These are phyloP conservation scores for Menidia beryllina DNA, from an alignment of 2,113 vertebrate genomes.

Conservation along the genomic window DNA sequence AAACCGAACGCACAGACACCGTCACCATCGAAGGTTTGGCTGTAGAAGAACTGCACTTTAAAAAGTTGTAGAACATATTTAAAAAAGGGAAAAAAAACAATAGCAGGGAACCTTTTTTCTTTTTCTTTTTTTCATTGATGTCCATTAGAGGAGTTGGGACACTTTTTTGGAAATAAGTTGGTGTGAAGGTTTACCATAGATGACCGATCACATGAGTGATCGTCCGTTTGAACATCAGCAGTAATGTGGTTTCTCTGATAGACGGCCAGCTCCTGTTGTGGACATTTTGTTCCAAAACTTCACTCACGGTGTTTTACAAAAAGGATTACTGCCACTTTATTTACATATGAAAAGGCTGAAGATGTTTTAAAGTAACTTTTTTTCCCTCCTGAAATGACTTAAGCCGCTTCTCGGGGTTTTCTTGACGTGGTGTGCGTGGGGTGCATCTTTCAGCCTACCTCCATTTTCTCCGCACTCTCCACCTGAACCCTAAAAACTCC, in stretches of 20 bases:
- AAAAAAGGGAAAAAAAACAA: background rate
- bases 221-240: background rate
- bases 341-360: conserved; percentile 5
- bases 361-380: conserved; percentile 33
- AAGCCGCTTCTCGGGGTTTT: background rate
- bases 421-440: background rate
- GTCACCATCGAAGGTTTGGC: background rate
- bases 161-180: background rate
- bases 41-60: background rate
- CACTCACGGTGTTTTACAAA: background rate
- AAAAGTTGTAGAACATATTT: background rate
- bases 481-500: conserved; percentile 87
- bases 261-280: background rate
- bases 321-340: conserved; percentile 1
- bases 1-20: background rate
- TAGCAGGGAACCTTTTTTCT: background rate
- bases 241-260: background rate
- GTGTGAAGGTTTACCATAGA: background rate
- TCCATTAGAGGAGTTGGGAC: background rate
- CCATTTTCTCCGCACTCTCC: conserved; percentile 83
- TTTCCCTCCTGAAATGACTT: background rate
- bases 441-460: conserved; percentile 69
- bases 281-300: background rate
- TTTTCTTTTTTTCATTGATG: background rate
- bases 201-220: background rate